phyloP scores from a whole-genome alignment of 1,140 invertebrate species.

The Thalassaphorura encarpata region DNA sequence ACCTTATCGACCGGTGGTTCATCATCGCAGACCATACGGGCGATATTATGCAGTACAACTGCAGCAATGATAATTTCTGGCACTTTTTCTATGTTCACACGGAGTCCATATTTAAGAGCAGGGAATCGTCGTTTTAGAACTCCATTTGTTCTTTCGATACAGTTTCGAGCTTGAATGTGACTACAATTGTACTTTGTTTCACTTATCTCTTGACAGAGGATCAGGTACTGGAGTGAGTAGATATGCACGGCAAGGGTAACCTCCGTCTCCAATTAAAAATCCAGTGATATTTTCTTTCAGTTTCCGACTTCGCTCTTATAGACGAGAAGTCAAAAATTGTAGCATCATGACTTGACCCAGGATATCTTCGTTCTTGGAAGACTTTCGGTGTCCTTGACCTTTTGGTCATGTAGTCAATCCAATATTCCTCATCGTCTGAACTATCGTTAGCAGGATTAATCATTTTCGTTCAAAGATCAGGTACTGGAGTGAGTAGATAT shows the following conservation, averaged over 20 bases:
- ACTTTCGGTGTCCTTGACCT: background rate
- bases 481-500: constrained; percentile 27
- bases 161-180: background rate
- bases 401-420: background rate
- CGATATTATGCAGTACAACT: constrained; percentile 39
- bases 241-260: constrained; percentile 16
- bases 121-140: background rate
- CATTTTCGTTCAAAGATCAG: constrained; percentile 17
- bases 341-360: constrained; percentile 31
- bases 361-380: constrained; percentile 11
- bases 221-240: constrained; percentile 22
- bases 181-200: background rate
- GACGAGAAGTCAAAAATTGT: constrained; percentile 10
- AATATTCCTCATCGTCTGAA: background rate
- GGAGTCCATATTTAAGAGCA: background rate
- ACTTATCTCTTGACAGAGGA: constrained; percentile 29
- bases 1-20: constrained; percentile 7
- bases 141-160: background rate
- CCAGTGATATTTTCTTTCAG: background rate
- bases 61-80: constrained; percentile 37
- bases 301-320: background rate
- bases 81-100: constrained; percentile 31
- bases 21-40: constrained; percentile 14
- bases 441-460: background rate
- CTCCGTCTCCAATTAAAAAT: constrained; percentile 10